Conservation (phyloP, 2,797 vertebrate species). For the Tapirus indicus region DNA sequence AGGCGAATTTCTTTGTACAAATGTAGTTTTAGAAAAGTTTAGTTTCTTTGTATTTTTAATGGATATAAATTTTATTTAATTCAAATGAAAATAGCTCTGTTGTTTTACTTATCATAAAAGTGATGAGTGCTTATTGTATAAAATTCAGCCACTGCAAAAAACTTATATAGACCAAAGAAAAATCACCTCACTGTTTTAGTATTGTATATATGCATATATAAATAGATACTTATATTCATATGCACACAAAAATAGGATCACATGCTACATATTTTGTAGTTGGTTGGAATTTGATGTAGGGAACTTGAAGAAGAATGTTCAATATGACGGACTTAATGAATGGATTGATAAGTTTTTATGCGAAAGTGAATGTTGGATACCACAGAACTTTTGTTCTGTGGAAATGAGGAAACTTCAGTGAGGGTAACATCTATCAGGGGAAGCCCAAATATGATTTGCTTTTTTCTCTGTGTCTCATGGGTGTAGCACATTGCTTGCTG, state of each 20-base stretch:
- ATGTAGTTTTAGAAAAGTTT: background rate
- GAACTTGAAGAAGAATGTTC: slow-evolving; percentile 21
- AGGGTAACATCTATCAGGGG: background rate
- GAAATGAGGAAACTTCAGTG: background rate
- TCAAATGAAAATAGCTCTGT: background rate
- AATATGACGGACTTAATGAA: background rate
- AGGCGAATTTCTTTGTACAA: background rate
- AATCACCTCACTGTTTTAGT: background rate
- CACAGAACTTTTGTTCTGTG: background rate
- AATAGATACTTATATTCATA: background rate
- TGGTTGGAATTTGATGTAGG: background rate
- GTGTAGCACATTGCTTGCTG: background rate
- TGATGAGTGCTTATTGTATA: background rate
- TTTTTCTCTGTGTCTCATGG: background rate
- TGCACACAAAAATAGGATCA: background rate
- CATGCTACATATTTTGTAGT: background rate
- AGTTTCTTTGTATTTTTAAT: background rate
- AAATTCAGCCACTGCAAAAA: background rate
- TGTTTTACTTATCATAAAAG: background rate
- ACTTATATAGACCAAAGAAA: background rate
- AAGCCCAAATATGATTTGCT: background rate
- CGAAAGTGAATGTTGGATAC: background rate
- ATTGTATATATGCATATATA: background rate
- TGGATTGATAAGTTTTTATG: background rate
- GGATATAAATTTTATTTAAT: slow-evolving; percentile 15